phyloP scores from a whole-genome alignment of 2,113 vertebrate species.

The Eptesicus fuscus region DNA sequence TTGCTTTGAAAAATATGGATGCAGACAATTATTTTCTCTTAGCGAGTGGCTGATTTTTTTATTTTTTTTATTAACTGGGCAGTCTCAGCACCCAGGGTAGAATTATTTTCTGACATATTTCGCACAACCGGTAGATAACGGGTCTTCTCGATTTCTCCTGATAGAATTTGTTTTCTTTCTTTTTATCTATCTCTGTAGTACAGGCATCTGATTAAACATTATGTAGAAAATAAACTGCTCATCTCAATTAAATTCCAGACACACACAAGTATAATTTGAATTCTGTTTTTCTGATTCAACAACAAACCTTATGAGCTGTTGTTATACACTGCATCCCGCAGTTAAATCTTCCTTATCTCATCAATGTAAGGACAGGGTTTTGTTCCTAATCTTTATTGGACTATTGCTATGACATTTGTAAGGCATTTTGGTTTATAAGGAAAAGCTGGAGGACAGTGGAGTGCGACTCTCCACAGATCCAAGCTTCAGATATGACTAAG shows the following conservation, averaged over 20 bases:
- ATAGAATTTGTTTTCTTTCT: constrained; percentile 54
- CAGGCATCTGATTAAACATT: constrained; percentile 53
- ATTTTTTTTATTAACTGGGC: constrained; percentile 58
- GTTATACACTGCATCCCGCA: constrained; percentile 5
- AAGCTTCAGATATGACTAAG: constrained; percentile 39
- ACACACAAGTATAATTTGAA: constrained; percentile 46
- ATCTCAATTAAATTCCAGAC: constrained; percentile 60
- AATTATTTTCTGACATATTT: constrained; percentile 68
- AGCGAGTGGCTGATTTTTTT: constrained; percentile 66
- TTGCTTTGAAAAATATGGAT: constrained; percentile 70
- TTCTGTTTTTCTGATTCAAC: constrained; percentile 47
- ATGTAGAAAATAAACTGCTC: constrained; percentile 63
- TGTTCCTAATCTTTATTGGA: constrained; percentile 61
- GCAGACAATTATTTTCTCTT: constrained; percentile 70
- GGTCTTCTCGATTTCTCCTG: constrained; percentile 60
- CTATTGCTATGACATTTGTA: constrained; percentile 45
- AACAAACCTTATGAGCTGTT: constrained; percentile 55
- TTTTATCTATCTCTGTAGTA: constrained; percentile 39
- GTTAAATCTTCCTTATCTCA: constrained; percentile 70
- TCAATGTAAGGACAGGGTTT: constrained; percentile 55
- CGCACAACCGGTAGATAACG: constrained; percentile 43
- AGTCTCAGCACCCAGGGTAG: constrained; percentile 39
- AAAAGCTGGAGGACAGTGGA: constrained; percentile 30
- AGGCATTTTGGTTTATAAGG: constrained; percentile 53
- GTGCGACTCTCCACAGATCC: constrained; percentile 56